A percentile compares a stretch with the other conserved stretches of the same genome.
These are phyloP conservation scores for Matsumyia berberina DNA, from an alignment of 2,888 invertebrate species.

Conservation along the genomic window DNA sequence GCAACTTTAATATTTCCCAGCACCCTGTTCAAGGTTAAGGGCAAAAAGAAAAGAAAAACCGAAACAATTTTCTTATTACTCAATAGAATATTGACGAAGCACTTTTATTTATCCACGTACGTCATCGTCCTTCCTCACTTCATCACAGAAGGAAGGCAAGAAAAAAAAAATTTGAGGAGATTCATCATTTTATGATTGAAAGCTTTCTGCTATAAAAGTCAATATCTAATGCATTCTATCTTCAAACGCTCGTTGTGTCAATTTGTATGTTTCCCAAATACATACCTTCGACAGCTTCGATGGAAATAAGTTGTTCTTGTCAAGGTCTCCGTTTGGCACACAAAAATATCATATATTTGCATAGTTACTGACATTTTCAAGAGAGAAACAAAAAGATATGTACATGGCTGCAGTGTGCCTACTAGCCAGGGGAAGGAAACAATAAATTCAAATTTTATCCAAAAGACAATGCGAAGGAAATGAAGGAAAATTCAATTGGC, in stretches of 20 bases:
- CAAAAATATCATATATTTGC: constrained; percentile 11
- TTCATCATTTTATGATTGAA: constrained; percentile 16
- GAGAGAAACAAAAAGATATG: neutral
- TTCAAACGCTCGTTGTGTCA: neutral
- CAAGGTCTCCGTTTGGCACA: neutral
- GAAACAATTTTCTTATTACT: neutral
- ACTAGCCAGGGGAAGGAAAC: neutral
- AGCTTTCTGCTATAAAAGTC: neutral
- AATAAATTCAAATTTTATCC: neutral
- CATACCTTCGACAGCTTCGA: neutral
- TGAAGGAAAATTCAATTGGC: neutral
- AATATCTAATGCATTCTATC: constrained; percentile 24
- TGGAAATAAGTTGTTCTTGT: neutral
- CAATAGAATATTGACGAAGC: neutral
- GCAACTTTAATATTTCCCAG: no score
- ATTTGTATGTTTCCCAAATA: neutral
- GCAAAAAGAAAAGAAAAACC: neutral
- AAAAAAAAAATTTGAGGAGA: neutral
- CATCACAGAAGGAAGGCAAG: neutral
- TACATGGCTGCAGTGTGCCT: neutral
- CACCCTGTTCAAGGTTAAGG: neutral
- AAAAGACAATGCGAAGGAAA: neutral
- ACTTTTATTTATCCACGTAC: neutral
- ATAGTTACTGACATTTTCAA: neutral
- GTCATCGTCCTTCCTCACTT: neutral